Evolutionary conservation across 2,888 invertebrate genomes (phyloP).

Genomic region (Sipunculus nudus): DNA sequence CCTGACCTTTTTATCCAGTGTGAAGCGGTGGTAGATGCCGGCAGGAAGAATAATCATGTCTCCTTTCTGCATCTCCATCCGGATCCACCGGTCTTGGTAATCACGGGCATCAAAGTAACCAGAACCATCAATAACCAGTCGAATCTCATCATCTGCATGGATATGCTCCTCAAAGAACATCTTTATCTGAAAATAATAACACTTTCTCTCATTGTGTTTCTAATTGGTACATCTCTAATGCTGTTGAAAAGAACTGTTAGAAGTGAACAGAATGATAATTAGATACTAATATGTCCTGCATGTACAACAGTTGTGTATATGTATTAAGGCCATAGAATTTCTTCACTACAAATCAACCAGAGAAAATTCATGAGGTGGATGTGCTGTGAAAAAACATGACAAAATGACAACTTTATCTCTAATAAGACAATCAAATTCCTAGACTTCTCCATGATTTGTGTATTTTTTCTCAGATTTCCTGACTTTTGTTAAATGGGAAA

Average conservation of each 20-base stretch:
- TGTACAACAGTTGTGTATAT: no score
- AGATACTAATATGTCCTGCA: background rate
- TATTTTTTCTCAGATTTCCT: no score
- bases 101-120: slow-evolving; percentile 97
- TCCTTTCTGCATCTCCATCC: slow-evolving; percentile 84
- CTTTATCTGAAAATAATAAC: slow-evolving; percentile 72
- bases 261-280: background rate
- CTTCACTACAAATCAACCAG: no score
- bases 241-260: background rate
- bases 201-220: background rate
- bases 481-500: no score
- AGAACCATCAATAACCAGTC: slow-evolving; percentile 86
- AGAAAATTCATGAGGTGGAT: no score
- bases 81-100: slow-evolving; percentile 86
- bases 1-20: slow-evolving; percentile 75
- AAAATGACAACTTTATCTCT: no score
- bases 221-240: background rate
- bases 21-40: slow-evolving; percentile 97
- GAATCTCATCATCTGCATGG: slow-evolving; percentile 96
- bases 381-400: no score
- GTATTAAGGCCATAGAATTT: no score
- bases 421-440: no score
- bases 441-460: no score
- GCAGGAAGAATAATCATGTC: slow-evolving; percentile 93
- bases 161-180: slow-evolving; percentile 91